Evolutionary conservation across 2,113 vertebrate genomes (phyloP).

Genomic region (Otocyon megalotis): DNA sequence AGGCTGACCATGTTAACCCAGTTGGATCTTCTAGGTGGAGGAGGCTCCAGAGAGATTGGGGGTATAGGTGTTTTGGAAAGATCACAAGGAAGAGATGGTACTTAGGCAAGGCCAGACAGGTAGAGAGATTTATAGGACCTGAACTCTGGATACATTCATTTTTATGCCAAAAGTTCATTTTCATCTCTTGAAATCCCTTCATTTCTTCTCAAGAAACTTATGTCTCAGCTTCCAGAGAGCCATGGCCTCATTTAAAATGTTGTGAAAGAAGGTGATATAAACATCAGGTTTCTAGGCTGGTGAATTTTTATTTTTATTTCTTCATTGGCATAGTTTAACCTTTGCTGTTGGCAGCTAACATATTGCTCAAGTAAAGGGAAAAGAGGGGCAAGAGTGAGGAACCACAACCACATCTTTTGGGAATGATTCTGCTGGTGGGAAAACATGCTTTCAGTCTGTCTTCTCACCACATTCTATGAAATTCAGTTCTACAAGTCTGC

Average conservation of each 20-base stretch:
- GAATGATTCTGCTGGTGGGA: background rate
- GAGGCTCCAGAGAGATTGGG: background rate
- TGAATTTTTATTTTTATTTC: conserved; percentile 66
- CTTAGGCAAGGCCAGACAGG: background rate
- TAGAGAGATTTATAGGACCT: background rate
- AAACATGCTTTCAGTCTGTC: background rate
- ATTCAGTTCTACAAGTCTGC: background rate
- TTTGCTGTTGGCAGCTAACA: conserved; percentile 64
- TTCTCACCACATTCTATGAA: background rate
- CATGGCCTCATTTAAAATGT: conserved; percentile 46
- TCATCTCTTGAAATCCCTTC: background rate
- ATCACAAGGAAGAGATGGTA: background rate
- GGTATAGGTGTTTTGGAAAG: background rate
- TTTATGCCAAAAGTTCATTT: conserved; percentile 25
- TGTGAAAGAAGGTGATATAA: conserved; percentile 46
- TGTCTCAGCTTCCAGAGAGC: background rate
- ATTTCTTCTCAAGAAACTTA: conserved; percentile 7
- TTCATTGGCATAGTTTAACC: conserved; percentile 59
- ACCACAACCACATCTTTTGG: background rate
- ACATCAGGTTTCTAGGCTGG: conserved; percentile 12
- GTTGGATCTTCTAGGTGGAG: background rate
- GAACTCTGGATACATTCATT: background rate
- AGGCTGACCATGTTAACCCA: background rate
- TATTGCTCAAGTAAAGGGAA: conserved; percentile 64
- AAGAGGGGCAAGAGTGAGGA: background rate